Percentiles rank a stretch among this genome's conserved stretches.
Conservation (phyloP, 1,140 invertebrate species). For the Paramacrobiotus metropolitanus region DNA sequence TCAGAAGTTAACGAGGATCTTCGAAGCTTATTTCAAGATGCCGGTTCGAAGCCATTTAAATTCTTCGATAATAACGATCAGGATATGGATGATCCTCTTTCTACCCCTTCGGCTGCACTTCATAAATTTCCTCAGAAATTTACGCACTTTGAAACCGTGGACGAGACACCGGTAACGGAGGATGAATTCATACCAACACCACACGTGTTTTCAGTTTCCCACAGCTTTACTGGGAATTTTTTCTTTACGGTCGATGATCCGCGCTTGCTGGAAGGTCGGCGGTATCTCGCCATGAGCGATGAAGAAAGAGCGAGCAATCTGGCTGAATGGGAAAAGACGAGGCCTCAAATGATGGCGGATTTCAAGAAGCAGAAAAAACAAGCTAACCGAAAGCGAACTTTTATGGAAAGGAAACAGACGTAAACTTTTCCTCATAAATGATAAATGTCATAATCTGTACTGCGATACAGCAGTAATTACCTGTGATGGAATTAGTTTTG, state of each 20-base stretch:
- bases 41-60: not conserved
- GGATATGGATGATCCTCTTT: not conserved
- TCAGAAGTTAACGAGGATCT: not conserved
- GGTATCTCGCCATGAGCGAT: not conserved
- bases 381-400: slow-evolving; percentile 2
- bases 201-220: not conserved
- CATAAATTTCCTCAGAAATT: not conserved
- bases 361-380: not conserved
- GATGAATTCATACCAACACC: not conserved
- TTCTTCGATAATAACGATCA: not conserved
- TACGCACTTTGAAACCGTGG: too few species aligned
- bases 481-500: too few species aligned
- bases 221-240: not conserved
- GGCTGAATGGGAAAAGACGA: not conserved
- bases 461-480: too few species aligned
- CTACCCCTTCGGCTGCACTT: not conserved
- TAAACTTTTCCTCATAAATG: too few species aligned
- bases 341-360: not conserved
- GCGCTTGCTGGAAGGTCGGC: not conserved
- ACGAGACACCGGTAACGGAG: not conserved
- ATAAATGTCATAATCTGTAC: too few species aligned
- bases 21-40: not conserved
- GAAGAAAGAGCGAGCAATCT: not conserved
- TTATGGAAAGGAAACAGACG: too few species aligned
- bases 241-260: not conserved